phyloP scores from a whole-genome alignment of 1,140 invertebrate species.

The Ctenoplectra terminalis region DNA sequence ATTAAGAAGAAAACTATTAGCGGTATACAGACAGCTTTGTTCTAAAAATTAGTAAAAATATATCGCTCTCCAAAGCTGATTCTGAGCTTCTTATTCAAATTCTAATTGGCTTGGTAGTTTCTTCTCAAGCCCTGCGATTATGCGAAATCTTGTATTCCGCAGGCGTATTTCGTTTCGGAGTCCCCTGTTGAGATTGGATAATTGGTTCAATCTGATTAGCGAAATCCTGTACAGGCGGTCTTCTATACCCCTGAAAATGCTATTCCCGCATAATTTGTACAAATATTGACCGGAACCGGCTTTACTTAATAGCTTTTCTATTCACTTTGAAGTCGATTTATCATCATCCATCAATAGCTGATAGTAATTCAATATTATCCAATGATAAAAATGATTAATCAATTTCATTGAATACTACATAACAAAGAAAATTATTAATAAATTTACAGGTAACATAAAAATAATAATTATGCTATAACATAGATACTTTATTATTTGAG shows the following conservation, averaged over 20 bases:
- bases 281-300: constrained; percentile 8
- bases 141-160: constrained; percentile 40
- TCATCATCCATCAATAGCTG: neutral
- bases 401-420: neutral
- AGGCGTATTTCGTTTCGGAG: constrained; percentile 18
- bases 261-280: constrained; percentile 21
- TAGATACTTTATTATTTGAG: too few relatives aligned
- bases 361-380: neutral
- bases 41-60: too few relatives aligned
- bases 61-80: too few relatives aligned
- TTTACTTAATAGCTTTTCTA: constrained; percentile 3
- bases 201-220: constrained; percentile 64
- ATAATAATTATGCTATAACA: too few relatives aligned
- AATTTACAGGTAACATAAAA: too few relatives aligned
- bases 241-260: constrained; percentile 4
- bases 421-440: neutral
- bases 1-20: too few relatives aligned
- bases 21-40: too few relatives aligned
- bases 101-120: constrained; percentile 64
- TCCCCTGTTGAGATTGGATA: constrained; percentile 40
- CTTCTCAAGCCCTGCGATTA: constrained; percentile 28
- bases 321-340: neutral
- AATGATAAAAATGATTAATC: neutral
- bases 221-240: constrained; percentile 31
- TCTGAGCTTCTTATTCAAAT: constrained; percentile 66